Evolutionary conservation across 2,113 vertebrate genomes (phyloP).

Genomic region (Echinops telfairi): DNA sequence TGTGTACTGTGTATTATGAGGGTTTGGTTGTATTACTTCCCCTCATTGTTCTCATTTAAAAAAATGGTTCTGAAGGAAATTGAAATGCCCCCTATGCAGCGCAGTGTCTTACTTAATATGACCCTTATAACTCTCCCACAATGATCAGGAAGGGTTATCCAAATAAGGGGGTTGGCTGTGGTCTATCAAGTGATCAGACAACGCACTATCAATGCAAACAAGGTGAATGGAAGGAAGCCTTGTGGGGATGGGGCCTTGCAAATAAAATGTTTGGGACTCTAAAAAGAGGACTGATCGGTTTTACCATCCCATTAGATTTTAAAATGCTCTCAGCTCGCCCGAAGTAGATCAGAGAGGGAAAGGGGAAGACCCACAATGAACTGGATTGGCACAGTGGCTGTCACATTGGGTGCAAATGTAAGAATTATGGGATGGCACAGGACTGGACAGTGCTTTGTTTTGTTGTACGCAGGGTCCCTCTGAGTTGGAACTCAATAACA

Average conservation of each 20-base stretch:
- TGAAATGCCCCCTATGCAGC: background rate
- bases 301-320: background rate
- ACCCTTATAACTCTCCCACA: background rate
- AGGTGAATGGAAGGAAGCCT: background rate
- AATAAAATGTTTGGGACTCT: background rate
- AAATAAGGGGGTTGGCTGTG: background rate
- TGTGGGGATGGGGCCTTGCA: background rate
- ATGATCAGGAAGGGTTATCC: background rate
- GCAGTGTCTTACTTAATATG: background rate
- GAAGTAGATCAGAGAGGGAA: no score
- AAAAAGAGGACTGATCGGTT: background rate
- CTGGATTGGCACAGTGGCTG: no score
- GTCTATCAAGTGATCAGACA: background rate
- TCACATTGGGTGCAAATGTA: no score
- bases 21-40: background rate
- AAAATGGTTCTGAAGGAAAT: slow-evolving; percentile 19
- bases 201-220: background rate
- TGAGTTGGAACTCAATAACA: no score
- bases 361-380: no score
- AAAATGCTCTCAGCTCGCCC: background rate
- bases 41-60: background rate
- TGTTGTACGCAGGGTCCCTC: no score
- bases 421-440: no score
- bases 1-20: no score
- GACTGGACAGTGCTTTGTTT: no score